Base-by-base conservation (phyloP, 2,888 invertebrate species). In the Erynnis tages region DNA sequence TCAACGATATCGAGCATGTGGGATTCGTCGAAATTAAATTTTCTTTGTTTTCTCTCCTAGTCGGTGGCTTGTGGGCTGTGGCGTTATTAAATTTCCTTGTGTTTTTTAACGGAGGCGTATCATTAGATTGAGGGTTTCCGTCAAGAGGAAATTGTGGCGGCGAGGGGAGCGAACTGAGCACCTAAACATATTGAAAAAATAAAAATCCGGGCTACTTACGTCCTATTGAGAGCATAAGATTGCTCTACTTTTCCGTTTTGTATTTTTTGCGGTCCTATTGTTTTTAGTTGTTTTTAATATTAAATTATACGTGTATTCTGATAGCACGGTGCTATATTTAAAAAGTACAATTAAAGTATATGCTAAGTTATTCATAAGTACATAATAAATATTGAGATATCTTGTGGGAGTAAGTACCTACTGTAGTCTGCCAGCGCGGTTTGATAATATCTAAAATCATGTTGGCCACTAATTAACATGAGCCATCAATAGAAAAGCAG, bases 51-150 rank as follows among this genome's bases (percentile, higher is more conserved):
- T 85, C 62, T 75, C 74, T 68, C 67, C 72, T 68, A 74, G 77
- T 76, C 77, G 71, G 73, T 69, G 70, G 78, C 76, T 76, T 75
- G 77, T 69, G 70, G 78, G 76, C 75, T 75, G 77, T 74, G 77
- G 76, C 84, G 87, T 89, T 90, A 90, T 90, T 90, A 90, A 90
- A 90, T 90, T 89, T 90, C 86, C 89, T 87, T 87, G 88, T 89
- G 88, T 89, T 90, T 90, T 90, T 90, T 89, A 90, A 89, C 89
- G 84, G 86, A 85, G 85, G 84, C 85, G 86, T 90, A 90, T 89
- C 90, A 89, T 90, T 90, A 89, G 89, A 90, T 89, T 87, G 89
- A 88, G 89, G 87, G 88, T 77, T 89, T 86, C 89, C 87, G 87
- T 87, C 87, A 86, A 86, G 85, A 89, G 87, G 87, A 88, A 89